Percentiles rank a stretch among this genome's conserved stretches.
phyloP scores from a whole-genome alignment of 2,888 invertebrate species.

The Aphrophora alni region DNA sequence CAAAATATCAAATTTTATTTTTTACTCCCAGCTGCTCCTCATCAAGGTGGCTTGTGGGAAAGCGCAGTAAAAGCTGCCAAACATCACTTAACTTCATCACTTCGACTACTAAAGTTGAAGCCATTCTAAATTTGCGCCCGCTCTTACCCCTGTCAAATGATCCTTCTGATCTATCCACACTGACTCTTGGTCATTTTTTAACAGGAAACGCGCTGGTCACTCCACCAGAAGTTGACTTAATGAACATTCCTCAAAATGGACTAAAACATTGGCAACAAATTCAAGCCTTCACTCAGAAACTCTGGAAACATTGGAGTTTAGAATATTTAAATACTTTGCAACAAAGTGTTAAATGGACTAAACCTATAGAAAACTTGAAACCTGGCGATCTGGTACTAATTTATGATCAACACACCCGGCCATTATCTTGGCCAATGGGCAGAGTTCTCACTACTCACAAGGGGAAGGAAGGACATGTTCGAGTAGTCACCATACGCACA shows the following conservation, averaged over 20 bases:
- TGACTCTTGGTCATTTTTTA: conserved; percentile 54
- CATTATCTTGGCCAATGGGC: conserved; percentile 50
- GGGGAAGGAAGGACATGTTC: conserved; percentile 48
- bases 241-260: conserved; percentile 38
- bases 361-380: conserved; percentile 33
- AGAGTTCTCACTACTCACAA: conserved; percentile 46
- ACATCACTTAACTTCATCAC: conserved; percentile 44
- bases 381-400: conserved; percentile 49
- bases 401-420: conserved; percentile 45
- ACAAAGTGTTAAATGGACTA: conserved; percentile 50
- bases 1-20: neutral
- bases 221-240: conserved; percentile 48
- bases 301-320: conserved; percentile 50
- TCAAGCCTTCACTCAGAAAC: conserved; percentile 48
- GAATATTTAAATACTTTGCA: conserved; percentile 51
- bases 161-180: conserved; percentile 43
- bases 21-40: conserved; percentile 42
- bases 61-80: conserved; percentile 52
- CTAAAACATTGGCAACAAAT: conserved; percentile 52
- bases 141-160: conserved; percentile 48
- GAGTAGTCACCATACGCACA: conserved; percentile 49
- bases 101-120: conserved; percentile 44
- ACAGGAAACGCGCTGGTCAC: conserved; percentile 46
- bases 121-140: conserved; percentile 51
- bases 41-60: conserved; percentile 51